phyloP scores from a whole-genome alignment of 1,140 invertebrate species.

The Papilio polytes region DNA sequence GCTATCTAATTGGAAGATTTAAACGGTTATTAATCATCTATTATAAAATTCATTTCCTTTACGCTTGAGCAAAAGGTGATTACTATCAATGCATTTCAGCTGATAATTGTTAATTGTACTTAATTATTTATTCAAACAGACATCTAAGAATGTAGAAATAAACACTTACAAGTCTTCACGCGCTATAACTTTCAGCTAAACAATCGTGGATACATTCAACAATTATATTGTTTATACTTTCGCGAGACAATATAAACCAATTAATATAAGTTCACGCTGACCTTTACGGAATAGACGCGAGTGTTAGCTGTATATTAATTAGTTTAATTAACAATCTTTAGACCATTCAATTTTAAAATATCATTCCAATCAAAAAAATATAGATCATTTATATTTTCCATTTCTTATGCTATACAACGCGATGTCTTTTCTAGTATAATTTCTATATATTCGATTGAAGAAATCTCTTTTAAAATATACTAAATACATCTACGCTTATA shows the following conservation, averaged over 20 bases:
- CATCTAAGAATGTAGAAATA: background rate
- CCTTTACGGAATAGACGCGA: no score
- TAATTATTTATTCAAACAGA: background rate
- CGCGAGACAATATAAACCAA: no score
- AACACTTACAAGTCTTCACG: background rate
- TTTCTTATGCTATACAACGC: background rate
- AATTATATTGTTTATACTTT: background rate
- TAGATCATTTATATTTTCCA: background rate
- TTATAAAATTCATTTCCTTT: slow-evolving; percentile 2
- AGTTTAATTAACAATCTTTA: background rate
- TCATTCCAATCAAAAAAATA: slow-evolving; percentile 11
- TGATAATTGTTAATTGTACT: slow-evolving; percentile 3
- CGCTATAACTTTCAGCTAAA: slow-evolving; percentile 10
- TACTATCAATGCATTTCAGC: background rate
- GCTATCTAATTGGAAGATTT: slow-evolving; percentile 13
- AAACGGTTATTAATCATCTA: background rate
- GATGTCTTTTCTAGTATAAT: background rate
- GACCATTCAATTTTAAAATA: slow-evolving; percentile 11
- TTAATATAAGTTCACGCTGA: no score
- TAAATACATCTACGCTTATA: background rate
- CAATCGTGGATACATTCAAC: background rate
- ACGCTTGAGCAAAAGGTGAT: slow-evolving; percentile 17
- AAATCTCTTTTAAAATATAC: background rate
- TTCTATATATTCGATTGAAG: slow-evolving; percentile 6
- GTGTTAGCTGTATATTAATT: no score